Evolutionary conservation across 1,140 invertebrate species (phyloP).

Genomic region (Ladona fulva): DNA sequence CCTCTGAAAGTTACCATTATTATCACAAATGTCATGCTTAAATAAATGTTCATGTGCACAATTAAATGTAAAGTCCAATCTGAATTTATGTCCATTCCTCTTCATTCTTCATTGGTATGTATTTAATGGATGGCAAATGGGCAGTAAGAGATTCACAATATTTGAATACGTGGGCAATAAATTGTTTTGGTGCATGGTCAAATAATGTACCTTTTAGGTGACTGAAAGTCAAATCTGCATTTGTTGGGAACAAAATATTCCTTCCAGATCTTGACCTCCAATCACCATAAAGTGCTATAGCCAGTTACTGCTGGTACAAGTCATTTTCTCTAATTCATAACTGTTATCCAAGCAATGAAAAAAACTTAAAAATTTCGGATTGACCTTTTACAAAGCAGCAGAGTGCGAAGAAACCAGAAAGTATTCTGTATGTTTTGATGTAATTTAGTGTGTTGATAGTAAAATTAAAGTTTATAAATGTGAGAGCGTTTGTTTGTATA

Average conservation of each 20-base stretch:
- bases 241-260: neutral
- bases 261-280: neutral
- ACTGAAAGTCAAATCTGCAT: neutral
- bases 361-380: neutral
- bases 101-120: too few species aligned
- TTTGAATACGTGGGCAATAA: too few species aligned
- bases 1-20: neutral
- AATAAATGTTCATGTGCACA: too few species aligned
- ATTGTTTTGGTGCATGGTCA: too few species aligned
- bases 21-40: neutral
- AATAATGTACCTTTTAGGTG: too few species aligned
- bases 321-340: neutral
- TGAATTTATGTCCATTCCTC: too few species aligned
- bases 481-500: neutral
- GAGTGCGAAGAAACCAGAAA: neutral
- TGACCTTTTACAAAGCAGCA: neutral
- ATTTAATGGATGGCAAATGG: too few species aligned
- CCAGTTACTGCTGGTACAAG: neutral
- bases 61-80: too few species aligned
- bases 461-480: constrained; percentile 2
- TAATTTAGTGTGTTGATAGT: neutral
- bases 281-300: neutral
- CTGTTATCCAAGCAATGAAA: neutral
- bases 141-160: too few species aligned
- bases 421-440: neutral